Base-by-base conservation (phyloP, 1,140 invertebrate genomes). In the Hesperophylax magnus region DNA sequence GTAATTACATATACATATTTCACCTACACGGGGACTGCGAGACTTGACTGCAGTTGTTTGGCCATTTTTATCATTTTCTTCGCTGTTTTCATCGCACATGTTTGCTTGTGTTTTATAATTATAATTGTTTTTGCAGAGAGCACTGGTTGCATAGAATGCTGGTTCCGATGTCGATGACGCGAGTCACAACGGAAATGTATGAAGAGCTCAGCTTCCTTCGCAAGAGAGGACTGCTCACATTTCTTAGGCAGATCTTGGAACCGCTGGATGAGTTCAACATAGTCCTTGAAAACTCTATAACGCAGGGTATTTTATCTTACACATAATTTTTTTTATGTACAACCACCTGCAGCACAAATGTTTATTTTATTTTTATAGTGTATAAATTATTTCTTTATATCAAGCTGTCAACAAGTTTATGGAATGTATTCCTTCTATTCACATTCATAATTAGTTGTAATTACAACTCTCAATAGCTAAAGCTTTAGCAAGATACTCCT, bases 141-240 rank as follows among this genome's bases (percentile, higher is more conserved):
- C 97, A 98, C 87, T 92, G 97, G 86, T 90, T 99, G 76, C 96
- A 98, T 86, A 92, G 95, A 79, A 96, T 98, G 92, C 89, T 99
- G 17, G 93, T 94, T 20, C 94, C 97, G 34, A 95, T 99, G 93
- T 94, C 97, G 4, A 90, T 94, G 81, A 95, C 95, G 17, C 94
- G 96, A 67, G 93, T 97, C 0, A 98, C 97, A 0, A 87, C 91
- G 4, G 96, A 98, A 85, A 97, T 99, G 96, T 99, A 98, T 85
- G 98, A 99, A 87, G 97, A 98, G 86, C 93, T 95, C 82, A 98
- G 97, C 63, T 99, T 99, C 88, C 89, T 99, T 34, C 92, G 97
- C 75, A 96, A 97, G 86, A 91, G 94, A 63, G 93, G 93, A 77
- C 91, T 98, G 52, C 92, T 97, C 47, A 96, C 94, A 81, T 98